Conservation (phyloP, 2,888 invertebrate species). For the Oxycera nigricornis region DNA sequence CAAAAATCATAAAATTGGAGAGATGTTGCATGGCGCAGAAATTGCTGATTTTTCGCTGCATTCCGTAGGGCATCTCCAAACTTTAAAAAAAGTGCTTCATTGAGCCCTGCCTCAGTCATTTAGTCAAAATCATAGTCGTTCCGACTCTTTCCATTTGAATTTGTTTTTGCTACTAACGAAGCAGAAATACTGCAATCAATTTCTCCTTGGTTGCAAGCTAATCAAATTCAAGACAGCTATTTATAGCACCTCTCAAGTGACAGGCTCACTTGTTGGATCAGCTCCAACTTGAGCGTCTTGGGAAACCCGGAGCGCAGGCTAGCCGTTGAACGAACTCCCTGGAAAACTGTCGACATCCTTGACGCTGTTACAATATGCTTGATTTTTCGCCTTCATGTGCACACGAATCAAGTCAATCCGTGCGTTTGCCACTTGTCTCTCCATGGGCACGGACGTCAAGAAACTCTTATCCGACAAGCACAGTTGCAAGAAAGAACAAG, state of each 20-base stretch:
- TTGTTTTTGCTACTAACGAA: neutral
- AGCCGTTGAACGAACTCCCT: neutral
- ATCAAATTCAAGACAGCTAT: constrained; percentile 6
- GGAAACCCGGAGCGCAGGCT: neutral
- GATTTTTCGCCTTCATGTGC: neutral
- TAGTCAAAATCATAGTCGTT: neutral
- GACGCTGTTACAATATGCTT: neutral
- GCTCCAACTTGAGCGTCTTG: neutral
- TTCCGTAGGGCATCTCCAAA: too few relatives aligned
- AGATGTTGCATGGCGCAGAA: too few relatives aligned
- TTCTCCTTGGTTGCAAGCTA: neutral
- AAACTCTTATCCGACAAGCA: constrained; percentile 21
- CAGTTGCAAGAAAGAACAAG: constrained; percentile 17
- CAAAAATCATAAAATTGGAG: too few relatives aligned
- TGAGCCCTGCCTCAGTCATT: too few relatives aligned
- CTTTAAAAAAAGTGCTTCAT: too few relatives aligned
- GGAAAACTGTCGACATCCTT: neutral
- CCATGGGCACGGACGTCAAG: constrained; percentile 5
- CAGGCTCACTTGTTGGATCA: constrained; percentile 14
- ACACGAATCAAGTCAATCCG: neutral
- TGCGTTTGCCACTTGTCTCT: constrained; percentile 21
- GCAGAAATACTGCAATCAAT: constrained; percentile 3
- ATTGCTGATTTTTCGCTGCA: too few relatives aligned
- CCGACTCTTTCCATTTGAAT: neutral
- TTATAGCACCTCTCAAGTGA: constrained; percentile 14